Base-by-base conservation (phyloP, 2,797 vertebrate species). In the Apodemus agrarius region DNA sequence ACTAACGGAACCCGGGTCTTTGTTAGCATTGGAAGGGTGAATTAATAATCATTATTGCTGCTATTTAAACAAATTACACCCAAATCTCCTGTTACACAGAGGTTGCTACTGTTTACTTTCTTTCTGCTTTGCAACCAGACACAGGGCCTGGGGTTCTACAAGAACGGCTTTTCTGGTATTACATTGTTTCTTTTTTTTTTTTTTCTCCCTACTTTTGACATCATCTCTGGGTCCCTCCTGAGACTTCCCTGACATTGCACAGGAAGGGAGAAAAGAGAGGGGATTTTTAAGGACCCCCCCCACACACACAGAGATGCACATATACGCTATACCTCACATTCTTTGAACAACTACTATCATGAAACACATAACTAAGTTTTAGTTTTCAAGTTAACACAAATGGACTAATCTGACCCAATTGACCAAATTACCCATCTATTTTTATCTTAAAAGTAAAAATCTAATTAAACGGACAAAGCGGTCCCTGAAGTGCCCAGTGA, bases 201-300 rank as follows among this genome's bases (percentile, higher is more conserved):
- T 98, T 98, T 98, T 75, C 75, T 46, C 98, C 97, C 97, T 96
- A 97, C 97, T 98, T 98, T 98, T 98, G 98, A 97, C 96, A 98
- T 98, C 97, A 98, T 98, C 96, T 97, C 98, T 97, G 94, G 95
- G 97, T 97, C 98, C 88, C 98, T 98, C 98, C 95, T 81, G 98
- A 98, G 98, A 98, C 98, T 97, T 97, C 98, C 97, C 92, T 92
- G 97, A 98, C 98, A 97, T 59, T 95, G 94, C 96, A 96, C 97
- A 96, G 97, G 98, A 97, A 89, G 91, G 84, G 94, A 96, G 97
- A 98, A 97, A 97, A 46, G 7, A 97, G 94, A 96, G 78, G 21
- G 94, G 80, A 96, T 95, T 63, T 98, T 97, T 97, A 96, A 97
- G 91, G 22, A 31, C 12, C 17, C 7, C 67, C 72, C 94, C 98